Base-by-base conservation (phyloP, 1,140 invertebrate genomes). In the Chymomyza costata region DNA sequence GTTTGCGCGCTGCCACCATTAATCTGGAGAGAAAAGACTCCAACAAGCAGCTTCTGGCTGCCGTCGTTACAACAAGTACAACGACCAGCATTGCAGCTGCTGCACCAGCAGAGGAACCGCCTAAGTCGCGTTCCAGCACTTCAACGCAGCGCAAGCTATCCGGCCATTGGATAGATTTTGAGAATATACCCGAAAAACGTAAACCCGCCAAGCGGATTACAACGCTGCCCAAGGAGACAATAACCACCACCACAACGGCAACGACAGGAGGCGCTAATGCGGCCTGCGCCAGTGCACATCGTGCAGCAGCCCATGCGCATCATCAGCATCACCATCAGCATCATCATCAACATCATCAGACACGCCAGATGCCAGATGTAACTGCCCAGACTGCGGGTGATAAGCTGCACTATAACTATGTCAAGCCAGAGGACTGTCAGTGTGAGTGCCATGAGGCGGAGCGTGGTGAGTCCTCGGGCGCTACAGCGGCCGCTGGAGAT, bases 121-220 rank as follows among this genome's bases (percentile, higher is more conserved):
- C 73, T 6, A 78, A 64, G 25, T 54, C 67, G 1, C n/a, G n/a
- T n/a, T n/a, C n/a, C n/a, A 71, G 66, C 43, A 54, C 41, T 5
- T 81, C 74, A 7, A 81, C 74, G 0, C 73, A 80, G 19, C 62
- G 83, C 19, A 84, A 86, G 46, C 73, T 84, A 8, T 87, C 87
- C 1, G 86, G 83, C 0, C 90, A 91, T 44, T 95, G 94, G 94
- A 92, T 95, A 18, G 93, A 94, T 74, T 94, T 95, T 76, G 92
- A 94, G 82, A 93, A 95, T 65, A 91, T 94, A 43, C 93, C 93
- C 0, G 93, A 95, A 82, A 89, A 90, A 58, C 87, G 92, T 13
- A 93, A 93, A 82, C 88, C 90, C 38, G 92, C 93, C 7, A 93
- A 93, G 85, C 87, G 92, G 47, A 94, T 94, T 57, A 93, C 93